Percentiles rank a stretch among this genome's conserved stretches.
Conservation (phyloP, 2,888 invertebrate species). For the Celastrina argiolus region DNA sequence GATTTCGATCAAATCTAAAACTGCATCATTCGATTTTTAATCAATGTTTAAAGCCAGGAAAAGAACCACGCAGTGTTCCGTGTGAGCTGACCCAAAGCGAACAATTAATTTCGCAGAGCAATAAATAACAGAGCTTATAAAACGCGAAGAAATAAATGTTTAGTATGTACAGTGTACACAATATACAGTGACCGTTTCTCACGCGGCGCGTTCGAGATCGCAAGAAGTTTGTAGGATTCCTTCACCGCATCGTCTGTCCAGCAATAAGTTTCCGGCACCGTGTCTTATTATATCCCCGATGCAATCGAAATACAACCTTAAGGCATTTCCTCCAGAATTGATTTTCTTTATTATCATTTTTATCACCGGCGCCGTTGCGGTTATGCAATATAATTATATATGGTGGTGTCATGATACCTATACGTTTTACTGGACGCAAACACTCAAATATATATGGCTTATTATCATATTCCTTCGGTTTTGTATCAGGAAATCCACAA, state of each 20-base stretch:
- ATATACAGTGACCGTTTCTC: conserved; percentile 35
- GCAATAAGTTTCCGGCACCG: conserved; percentile 38
- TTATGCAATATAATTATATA: conserved; percentile 33
- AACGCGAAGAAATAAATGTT: conserved; percentile 20
- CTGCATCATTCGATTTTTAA: too few species aligned
- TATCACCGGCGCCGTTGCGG: conserved; percentile 23
- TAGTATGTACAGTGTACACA: conserved; percentile 20
- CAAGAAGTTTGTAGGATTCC: conserved; percentile 38
- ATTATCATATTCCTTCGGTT: conserved; percentile 38
- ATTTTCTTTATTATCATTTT: conserved; percentile 22
- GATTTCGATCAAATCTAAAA: too few species aligned
- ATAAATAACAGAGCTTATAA: conserved; percentile 21
- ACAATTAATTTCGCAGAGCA: conserved; percentile 6
- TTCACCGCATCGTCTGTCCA: conserved; percentile 43
- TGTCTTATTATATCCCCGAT: conserved; percentile 32
- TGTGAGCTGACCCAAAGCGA: too few species aligned
- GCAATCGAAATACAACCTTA: conserved; percentile 28
- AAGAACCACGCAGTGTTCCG: too few species aligned
- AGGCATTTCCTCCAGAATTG: conserved; percentile 17
- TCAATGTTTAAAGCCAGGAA: too few species aligned
- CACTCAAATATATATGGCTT: conserved; percentile 33
- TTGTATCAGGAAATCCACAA: conserved; percentile 34
- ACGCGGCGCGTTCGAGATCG: conserved; percentile 37
- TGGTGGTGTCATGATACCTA: conserved; percentile 34
- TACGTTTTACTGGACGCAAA: conserved; percentile 29